Base-by-base conservation (phyloP, 92 coral and sea anemone genomes). In the Paragorgia papillata region DNA sequence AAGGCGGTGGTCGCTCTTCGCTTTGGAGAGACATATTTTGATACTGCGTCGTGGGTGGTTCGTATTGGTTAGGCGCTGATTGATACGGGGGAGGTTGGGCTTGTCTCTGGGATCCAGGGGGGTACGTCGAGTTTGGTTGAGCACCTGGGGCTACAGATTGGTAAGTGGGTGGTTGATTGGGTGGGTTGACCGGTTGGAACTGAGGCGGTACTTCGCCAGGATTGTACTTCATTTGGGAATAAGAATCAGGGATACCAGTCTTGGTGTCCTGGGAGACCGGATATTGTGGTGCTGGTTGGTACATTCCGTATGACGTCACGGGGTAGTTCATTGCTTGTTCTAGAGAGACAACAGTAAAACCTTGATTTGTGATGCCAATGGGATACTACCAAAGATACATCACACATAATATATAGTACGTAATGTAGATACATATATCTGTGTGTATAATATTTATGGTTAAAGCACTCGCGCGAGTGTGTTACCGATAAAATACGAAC, bases 261-360 rank as follows among this genome's bases (percentile, higher is more conserved):
- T 46, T 87, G 55, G 32, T 85, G 83, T 33, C 83, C 62, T 62
- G 84, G 48, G 61, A 88, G 44, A 48, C 65, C 28, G 82, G 85
- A 57, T 35, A 51, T 66, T 74, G 79, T 32, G 76, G 66, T 32
- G 78, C 75, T 40, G 83, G 76, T 79, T 69, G 56, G 35, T 71
- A 71, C 41, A 55, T 58, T 14, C 78, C 63, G 37, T 71, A 71
- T 18, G 62, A 56, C 33, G 82, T 79, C 22, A 80, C 77, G 0
- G 82, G 46, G 15, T 75, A 65, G 76, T 54, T 79, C 69, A 73
- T 73, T 6, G 64, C 78, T 71, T 71, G 78, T 29, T 71, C 78
- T 71, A 34, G 3, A 39, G 9, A 68, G 59, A 10, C 27, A 46
- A 17, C 31, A 68, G 29, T 17, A 22, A 51, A n/a, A n/a, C n/a